Base-by-base conservation (phyloP, 2,888 invertebrate species). In the Ennomos erosarius region DNA sequence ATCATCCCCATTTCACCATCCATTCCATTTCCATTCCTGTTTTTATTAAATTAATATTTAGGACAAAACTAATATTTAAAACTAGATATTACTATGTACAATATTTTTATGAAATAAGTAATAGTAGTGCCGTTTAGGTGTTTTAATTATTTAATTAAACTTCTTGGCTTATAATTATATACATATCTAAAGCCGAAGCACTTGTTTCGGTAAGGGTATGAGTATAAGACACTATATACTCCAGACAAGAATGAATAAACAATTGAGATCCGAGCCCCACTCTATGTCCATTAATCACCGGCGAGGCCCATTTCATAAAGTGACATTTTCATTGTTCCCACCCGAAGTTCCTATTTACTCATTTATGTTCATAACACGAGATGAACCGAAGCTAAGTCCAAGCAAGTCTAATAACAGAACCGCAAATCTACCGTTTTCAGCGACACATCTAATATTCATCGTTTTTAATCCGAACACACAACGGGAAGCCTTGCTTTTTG, bases 251-350 rank as follows among this genome's bases (percentile, higher is more conserved):
- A 62, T 63, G 59, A 86, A 87, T 86, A 83, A 84, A 85, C 79
- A 84, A 86, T 77, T 76, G 73, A 82, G 79, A 84, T 78, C 80
- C 78, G 74, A 83, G 74, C 74, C 80, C 56, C 72, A 74, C 82
- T 82, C 77, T 73, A 77, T 81, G 78, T 82, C 79, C 89, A 90
- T 90, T 89, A 88, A 90, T 90, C 90, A 90, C 81, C 77, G 68
- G 74, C 73, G 75, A 71, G 64, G 84, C 83, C 87, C 85, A 83
- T 87, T 87, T 89, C 87, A 87, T 88, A 88, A 88, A 88, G 86
- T 88, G 90, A 89, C 90, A 89, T 86, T 88, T 89, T 89, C 88
- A 88, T 90, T 90, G 90, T 90, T 84, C 75, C 75, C 75, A 80
- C 83, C 82, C 78, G 76, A 87, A 88, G 81, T 87, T 87, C 78